phyloP scores from a whole-genome alignment of 2,888 invertebrate genomes.

The Pomacea canaliculata region DNA sequence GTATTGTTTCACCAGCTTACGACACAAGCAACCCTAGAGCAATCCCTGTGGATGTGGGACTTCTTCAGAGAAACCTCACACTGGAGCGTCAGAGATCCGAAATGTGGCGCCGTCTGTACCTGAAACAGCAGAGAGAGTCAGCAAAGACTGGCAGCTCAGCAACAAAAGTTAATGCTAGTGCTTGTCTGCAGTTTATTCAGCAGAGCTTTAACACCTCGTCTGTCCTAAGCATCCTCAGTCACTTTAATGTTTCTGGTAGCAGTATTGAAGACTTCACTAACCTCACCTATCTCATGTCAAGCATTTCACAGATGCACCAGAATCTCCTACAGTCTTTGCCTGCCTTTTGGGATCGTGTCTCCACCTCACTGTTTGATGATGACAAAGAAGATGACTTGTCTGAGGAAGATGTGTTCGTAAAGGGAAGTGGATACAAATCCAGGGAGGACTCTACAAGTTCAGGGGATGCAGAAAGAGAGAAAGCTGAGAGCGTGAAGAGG shows the following conservation, averaged over 20 bases:
- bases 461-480: neutral
- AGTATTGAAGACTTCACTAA: constrained; percentile 29
- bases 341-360: constrained; percentile 25
- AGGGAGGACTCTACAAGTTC: neutral
- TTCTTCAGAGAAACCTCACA: constrained; percentile 29
- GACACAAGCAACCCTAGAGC: constrained; percentile 3
- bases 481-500: neutral
- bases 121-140: constrained; percentile 27
- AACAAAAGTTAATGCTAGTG: constrained; percentile 5
- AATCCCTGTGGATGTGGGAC: constrained; percentile 23
- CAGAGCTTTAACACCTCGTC: constrained; percentile 5
- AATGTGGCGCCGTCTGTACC: constrained; percentile 36
- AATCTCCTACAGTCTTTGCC: constrained; percentile 30
- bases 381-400: no score
- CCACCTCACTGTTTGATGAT: constrained; percentile 5
- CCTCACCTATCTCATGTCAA: constrained; percentile 30
- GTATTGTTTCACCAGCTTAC: neutral
- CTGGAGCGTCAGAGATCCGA: constrained; percentile 32
- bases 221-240: neutral
- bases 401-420: neutral
- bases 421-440: neutral
- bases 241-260: constrained; percentile 10
- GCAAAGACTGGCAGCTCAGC: constrained; percentile 15
- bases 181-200: constrained; percentile 16
- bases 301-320: constrained; percentile 29